Conservation (phyloP, 2,113 vertebrate genomes). For the Nothoprocta pentlandii region DNA sequence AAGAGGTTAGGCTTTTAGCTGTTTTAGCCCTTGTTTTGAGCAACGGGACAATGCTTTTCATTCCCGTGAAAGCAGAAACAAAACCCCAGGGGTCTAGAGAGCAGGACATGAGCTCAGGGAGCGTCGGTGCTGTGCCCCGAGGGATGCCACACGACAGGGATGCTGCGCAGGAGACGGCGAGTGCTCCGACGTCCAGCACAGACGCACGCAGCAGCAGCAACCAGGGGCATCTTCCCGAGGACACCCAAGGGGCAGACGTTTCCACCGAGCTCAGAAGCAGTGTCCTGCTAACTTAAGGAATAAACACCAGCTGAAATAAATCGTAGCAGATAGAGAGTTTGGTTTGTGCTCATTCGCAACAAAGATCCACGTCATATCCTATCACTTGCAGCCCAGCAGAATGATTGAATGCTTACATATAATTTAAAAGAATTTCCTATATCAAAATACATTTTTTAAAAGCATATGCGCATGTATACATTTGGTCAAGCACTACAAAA, state of each 20-base stretch:
- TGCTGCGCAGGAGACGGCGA: accelerated
- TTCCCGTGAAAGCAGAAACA: background rate
- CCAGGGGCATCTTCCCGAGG: background rate
- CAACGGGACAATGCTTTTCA: background rate
- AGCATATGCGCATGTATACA: background rate
- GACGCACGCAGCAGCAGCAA: constrained; percentile 19
- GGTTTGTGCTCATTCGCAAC: background rate
- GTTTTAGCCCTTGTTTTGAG: background rate
- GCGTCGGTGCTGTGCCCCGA: background rate
- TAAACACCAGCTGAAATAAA: constrained; percentile 4
- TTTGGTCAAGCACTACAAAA: background rate
- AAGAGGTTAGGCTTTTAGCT: background rate
- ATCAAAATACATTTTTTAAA: background rate
- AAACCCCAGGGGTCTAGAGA: background rate
- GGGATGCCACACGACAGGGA: background rate
- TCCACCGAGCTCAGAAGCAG: background rate
- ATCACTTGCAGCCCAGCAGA: background rate
- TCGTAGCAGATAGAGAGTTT: background rate
- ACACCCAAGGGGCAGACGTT: constrained; percentile 11
- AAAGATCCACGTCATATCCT: background rate
- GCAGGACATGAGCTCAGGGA: background rate
- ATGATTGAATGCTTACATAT: background rate
- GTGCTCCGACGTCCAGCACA: background rate
- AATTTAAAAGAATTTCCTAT: constrained; percentile 19
- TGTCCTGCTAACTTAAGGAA: background rate